Evolutionary conservation across 2,113 vertebrate genomes (phyloP), one percentile per base, ranked within the genome.

Genomic region (Gadus macrocephalus): DNA sequence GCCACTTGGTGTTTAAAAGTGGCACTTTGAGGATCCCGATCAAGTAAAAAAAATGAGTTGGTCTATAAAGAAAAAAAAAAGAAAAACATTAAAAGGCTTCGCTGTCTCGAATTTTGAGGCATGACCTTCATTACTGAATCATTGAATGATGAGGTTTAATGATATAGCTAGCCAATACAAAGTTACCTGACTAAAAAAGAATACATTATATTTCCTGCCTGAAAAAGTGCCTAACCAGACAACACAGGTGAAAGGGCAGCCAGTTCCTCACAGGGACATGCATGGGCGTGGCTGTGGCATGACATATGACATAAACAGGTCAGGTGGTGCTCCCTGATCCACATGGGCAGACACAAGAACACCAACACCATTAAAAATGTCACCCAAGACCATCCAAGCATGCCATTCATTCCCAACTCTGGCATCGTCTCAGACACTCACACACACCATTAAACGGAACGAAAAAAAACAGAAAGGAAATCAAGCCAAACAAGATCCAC

Each of bases 191-290:
- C 15, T 35, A 69, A 67, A 27, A 69, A 61, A 49, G 1, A 15
- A n/a, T 64, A 67, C 16, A 1, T 62, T 77, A 22, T 71, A 53
- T 63, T 79, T 73, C 7, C n/a, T 79, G 17, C 78, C 67, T 76
- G 74, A 79, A 79, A 73, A 86, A 80, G 71, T 53, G 67, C 72
- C 78, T 81, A 65, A 72, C 66, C 72, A 19, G 84, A 83, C 78
- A 86, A 86, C 79, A 86, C 87, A 89, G 82, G 88, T 91, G 85
- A 89, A 83, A 90, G 86, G 81, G 87, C 84, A 91, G 88, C 87
- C 89, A 84, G 85, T 87, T 89, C 85, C 78, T 85, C 80, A 91
- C 84, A 90, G 74, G 68, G 79, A 90, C 91, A 92, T 92, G 92
- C 92, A 91, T 81, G 86, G 85, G 80, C 78, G 79, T 87, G 81